A percentile compares a stretch with the other conserved stretches of the same genome.
Evolutionary conservation across 2,113 vertebrate species (phyloP).

Genomic region (Phalacrocorax aristotelis): DNA sequence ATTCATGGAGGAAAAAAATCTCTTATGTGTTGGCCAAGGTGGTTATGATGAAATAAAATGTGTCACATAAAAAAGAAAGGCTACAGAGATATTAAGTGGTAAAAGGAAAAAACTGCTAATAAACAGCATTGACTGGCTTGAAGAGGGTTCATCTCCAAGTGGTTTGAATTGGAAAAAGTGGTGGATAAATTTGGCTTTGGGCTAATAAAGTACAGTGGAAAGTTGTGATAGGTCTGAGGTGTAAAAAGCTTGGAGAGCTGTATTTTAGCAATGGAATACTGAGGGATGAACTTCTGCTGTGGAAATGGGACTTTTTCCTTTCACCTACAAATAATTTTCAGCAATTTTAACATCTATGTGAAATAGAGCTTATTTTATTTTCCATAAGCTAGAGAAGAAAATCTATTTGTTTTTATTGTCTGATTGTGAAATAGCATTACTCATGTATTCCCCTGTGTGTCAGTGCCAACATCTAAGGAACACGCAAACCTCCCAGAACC

Average conservation of each 20-base stretch:
- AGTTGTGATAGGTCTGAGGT: not conserved
- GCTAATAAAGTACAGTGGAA: not conserved
- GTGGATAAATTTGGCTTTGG: not conserved
- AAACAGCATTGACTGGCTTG: not conserved
- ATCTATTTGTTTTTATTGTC: not conserved
- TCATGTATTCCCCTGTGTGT: not conserved
- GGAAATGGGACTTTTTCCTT: not conserved
- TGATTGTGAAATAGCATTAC: not conserved
- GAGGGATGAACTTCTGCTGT: not conserved
- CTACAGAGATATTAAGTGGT: not conserved
- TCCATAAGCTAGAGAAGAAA: not conserved
- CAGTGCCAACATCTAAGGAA: not conserved
- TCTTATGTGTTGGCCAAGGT: not conserved
- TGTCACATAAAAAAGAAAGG: not conserved
- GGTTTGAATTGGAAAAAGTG: not conserved
- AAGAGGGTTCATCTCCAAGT: not conserved
- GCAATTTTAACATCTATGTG: not conserved
- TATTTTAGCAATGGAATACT: not conserved
- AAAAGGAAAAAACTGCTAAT: not conserved
- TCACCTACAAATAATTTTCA: not conserved
- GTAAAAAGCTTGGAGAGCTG: not conserved
- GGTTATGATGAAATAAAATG: not conserved
- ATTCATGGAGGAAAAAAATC: not conserved
- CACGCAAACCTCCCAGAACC: not conserved
- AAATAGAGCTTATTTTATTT: not conserved